Evolutionary conservation across 1,140 invertebrate species (phyloP), one percentile per base, ranked within the genome.

Genomic region (Lethrus apterus): DNA sequence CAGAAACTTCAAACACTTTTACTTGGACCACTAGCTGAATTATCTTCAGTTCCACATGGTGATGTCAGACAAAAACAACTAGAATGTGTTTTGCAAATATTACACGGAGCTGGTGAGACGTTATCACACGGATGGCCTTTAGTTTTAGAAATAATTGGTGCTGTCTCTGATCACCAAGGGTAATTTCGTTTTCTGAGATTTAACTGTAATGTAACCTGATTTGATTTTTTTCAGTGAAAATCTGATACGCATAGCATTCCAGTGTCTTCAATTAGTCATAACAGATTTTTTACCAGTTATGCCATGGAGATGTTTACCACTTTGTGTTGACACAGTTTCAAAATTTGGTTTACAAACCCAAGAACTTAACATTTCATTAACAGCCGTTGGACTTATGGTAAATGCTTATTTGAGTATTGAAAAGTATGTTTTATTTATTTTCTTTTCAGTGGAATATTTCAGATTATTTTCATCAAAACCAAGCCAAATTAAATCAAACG

Each of bases 301-400:
- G 81, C 79, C 91, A 52, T 83, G 86, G 78, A 68, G 84, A 59
- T 84, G 93, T 68, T 76, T 98, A 51, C 85, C 93, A 24, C 70
- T 91, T 2, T 92, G 92, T 61, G 85, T 98, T 7, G 89, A 94
- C 58, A 93, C 94, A 3, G 91, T 93, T 14, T 89, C 93, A 0
- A 92, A 91, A 62, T 99, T 98, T 73, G 94, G 93, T 0, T 84
- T 86, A 7, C 96, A 99, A 71, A 93, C 88, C 18, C 88, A 94
- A 67, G 94, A 99, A 70, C 71, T 98, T 11, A 99, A 99, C 70
- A 95, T 99, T 56, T 96, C 93, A 18, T 74, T 99, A n/a, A 97
- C 94, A 13, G 93, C 95, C 33, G 88, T 99, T 51, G 94, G 94
- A 41, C 72, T 97, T 15, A 87, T 98, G 86, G 93, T 95, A 67